Evolutionary conservation across 2,113 vertebrate genomes (phyloP), one percentile per base, ranked within the genome.

Genomic region (Nesospiza acunhae): DNA sequence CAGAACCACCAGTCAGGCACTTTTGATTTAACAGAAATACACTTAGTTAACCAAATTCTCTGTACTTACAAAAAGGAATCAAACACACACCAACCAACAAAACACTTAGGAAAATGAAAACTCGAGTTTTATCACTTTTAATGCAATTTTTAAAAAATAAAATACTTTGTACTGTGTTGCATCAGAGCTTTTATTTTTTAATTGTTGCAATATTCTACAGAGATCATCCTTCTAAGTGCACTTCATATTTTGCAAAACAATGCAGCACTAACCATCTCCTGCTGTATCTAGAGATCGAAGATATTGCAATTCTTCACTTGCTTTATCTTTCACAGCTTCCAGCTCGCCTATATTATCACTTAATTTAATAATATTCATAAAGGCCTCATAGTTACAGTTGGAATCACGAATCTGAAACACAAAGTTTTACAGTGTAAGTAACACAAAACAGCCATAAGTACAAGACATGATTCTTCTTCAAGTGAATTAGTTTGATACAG

Each of bases 351-450:
- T 97, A 94, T 99, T 99, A 98, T 99, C 99, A 80, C 99, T 99
- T 98, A 99, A 98, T 98, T 99, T 99, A 97, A 99, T 98, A 98
- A 99, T 99, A 98, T 99, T 99, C 99, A 99, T 99, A 98, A 99
- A 99, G 98, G 99, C 99, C 98, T 99, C 99, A 91, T 99, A 99
- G 97, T 99, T 99, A 97, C 99, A 99, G 98, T 99, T 99, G 87
- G 99, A 99, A 98, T 99, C 99, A 92, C 98, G 98, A 90, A 99
- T 99, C 99, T 99, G 94, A 97, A 98, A 96, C 31, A 96, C 23
- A 79, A 69, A 84, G 35, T 82, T 96, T 72, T 77, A 84, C 11
- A 80, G 33, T 8, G 23, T 75, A 78, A 94, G 74, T 60, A 85
- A 31, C 9, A 41, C 18, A 92, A 47, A 66, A 74, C 14, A 44